These are phyloP conservation scores for Hirundichthys speculiger DNA, from an alignment of 2,113 vertebrate genomes.

Conservation along the genomic window DNA sequence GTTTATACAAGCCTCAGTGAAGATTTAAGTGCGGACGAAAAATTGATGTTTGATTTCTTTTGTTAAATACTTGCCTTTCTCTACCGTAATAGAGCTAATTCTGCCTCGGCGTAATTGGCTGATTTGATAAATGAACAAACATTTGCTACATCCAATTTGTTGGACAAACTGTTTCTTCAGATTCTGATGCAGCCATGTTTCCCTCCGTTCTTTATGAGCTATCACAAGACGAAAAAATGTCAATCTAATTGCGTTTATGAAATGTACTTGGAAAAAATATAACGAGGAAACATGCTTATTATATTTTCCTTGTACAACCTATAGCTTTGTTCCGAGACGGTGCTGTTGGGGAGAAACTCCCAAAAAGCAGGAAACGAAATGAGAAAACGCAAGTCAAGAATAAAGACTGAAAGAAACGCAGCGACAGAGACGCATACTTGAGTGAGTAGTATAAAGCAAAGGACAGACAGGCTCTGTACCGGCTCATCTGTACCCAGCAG, in stretches of 20 bases:
- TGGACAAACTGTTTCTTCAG: conserved; percentile 76
- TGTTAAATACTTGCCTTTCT: conserved; percentile 55
- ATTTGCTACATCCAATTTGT: conserved; percentile 72
- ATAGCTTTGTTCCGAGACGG: conserved; percentile 17
- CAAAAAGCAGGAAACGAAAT: conserved; percentile 35
- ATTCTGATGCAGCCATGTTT: conserved; percentile 64
- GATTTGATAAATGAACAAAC: conserved; percentile 71
- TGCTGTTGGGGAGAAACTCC: not conserved
- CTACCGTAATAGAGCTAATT: conserved; percentile 71
- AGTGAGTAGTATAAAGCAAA: conserved; percentile 40
- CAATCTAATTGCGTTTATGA: conserved; percentile 21
- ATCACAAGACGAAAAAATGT: conserved; percentile 47
- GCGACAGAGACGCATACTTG: conserved; percentile 51
- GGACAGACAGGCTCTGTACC: conserved; percentile 60
- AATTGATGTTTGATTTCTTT: conserved; percentile 51
- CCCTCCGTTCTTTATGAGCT: conserved; percentile 46
- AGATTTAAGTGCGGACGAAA: conserved; percentile 31
- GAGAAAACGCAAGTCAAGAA: conserved; percentile 16
- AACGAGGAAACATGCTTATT: too few species aligned
- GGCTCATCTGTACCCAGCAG: conserved; percentile 71
- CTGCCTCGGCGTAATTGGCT: conserved; percentile 70
- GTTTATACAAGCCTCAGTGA: conserved; percentile 37
- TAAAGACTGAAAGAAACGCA: conserved; percentile 44
- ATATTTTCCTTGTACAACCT: not conserved
- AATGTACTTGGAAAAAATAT: conserved; percentile 9